A percentile compares a stretch with the other conserved stretches of the same genome.
Conservation (phyloP, 1,140 invertebrate genomes). For the Meteorus sp. region DNA sequence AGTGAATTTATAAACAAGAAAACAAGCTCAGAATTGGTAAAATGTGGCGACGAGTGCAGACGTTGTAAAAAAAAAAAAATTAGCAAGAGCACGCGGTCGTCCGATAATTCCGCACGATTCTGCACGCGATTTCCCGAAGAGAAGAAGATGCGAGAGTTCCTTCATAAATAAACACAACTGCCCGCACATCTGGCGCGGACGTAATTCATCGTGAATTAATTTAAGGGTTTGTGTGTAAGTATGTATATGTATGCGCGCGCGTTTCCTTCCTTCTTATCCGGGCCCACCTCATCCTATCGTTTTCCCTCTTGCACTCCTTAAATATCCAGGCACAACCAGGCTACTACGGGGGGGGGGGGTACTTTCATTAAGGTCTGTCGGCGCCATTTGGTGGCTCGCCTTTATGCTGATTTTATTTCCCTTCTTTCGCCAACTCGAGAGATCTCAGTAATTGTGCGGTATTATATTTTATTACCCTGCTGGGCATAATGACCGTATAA, state of each 20-base stretch:
- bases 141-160: slow-evolving; percentile 36
- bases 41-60: not conserved
- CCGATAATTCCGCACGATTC: slow-evolving; percentile 17
- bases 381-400: slow-evolving; percentile 56
- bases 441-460: slow-evolving; percentile 35
- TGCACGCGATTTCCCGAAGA: not conserved
- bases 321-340: no score
- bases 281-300: slow-evolving; percentile 32
- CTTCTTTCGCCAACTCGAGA: slow-evolving; percentile 48
- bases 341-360: no score
- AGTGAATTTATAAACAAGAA: no score
- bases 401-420: slow-evolving; percentile 54
- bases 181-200: slow-evolving; percentile 57
- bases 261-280: slow-evolving; percentile 21
- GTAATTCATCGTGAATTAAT: slow-evolving; percentile 62
- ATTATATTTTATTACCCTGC: slow-evolving; percentile 35
- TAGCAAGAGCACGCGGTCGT: no score
- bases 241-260: no score
- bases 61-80: slow-evolving; percentile 5
- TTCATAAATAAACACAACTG: slow-evolving; percentile 61
- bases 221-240: slow-evolving; percentile 45
- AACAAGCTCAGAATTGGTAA: no score
- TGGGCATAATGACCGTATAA: slow-evolving; percentile 29
- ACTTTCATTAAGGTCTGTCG: slow-evolving; percentile 59
- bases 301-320: slow-evolving; percentile 19